phyloP scores from a whole-genome alignment of 2,888 invertebrate species.

The Chymomyza fuscimana region DNA sequence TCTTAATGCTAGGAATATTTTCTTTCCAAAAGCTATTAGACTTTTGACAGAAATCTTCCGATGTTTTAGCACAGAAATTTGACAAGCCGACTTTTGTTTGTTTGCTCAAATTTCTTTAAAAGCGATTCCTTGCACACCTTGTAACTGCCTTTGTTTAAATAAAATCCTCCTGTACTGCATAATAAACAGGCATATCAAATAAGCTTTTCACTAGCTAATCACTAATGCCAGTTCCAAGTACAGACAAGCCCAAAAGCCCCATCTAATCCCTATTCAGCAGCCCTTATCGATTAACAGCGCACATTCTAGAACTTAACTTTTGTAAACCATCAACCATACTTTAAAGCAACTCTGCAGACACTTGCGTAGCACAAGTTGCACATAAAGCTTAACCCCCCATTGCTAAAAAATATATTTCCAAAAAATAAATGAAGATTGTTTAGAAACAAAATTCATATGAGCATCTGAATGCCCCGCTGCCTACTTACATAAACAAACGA shows the following conservation, averaged over 20 bases:
- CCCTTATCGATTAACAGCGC: background rate
- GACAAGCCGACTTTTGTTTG: too few relatives aligned
- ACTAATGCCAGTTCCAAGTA: background rate
- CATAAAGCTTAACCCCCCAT: background rate
- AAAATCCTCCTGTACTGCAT: background rate
- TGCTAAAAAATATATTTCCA: background rate
- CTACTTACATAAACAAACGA: slow-evolving; percentile 7
- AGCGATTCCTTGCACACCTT: too few relatives aligned
- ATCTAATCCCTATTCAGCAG: background rate
- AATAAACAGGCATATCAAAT: background rate
- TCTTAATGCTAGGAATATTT: too few relatives aligned
- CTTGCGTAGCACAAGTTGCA: background rate
- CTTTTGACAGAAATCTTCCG: too few relatives aligned
- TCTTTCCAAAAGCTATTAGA: too few relatives aligned
- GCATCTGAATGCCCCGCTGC: background rate
- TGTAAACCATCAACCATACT: too few relatives aligned
- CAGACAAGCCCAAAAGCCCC: background rate
- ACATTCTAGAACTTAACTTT: background rate
- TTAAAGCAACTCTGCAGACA: background rate
- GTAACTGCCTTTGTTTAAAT: too few relatives aligned
- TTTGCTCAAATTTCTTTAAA: too few relatives aligned
- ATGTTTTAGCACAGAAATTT: too few relatives aligned
- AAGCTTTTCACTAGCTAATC: background rate
- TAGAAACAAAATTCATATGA: background rate
- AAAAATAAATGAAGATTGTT: background rate